A percentile compares a stretch with the other conserved stretches of the same genome.
Evolutionary conservation across 2,888 invertebrate genomes (phyloP).

Genomic region (Spodoptera exigua): DNA sequence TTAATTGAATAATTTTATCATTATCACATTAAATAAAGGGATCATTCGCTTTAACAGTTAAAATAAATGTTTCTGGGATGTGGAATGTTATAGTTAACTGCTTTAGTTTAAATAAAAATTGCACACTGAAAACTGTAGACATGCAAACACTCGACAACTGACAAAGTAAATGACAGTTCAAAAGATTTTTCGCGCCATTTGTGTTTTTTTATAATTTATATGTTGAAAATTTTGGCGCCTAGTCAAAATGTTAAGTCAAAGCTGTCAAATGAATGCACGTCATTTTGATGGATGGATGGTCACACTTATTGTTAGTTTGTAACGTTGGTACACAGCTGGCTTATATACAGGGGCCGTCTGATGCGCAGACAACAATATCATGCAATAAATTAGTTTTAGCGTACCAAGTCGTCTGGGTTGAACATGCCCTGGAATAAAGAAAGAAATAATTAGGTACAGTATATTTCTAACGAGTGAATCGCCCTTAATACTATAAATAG

Average conservation of each 20-base stretch:
- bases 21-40: constrained; percentile 48
- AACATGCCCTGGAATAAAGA: constrained; percentile 94
- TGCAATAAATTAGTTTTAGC: constrained; percentile 81
- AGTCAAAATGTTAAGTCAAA: constrained; percentile 1
- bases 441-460: constrained; percentile 20
- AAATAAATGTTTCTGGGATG: constrained; percentile 48
- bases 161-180: too few species aligned
- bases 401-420: constrained; percentile 94
- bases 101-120: constrained; percentile 64
- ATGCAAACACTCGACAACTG: constrained; percentile 1
- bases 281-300: constrained; percentile 27
- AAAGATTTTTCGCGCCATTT: too few species aligned
- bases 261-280: constrained; percentile 24
- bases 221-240: background rate
- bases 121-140: constrained; percentile 72
- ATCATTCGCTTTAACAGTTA: constrained; percentile 49
- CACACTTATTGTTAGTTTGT: constrained; percentile 51
- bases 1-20: constrained; percentile 47
- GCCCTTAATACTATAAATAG: too few species aligned
- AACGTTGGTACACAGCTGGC: constrained; percentile 64
- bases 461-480: too few species aligned
- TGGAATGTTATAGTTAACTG: constrained; percentile 72
- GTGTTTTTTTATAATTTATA: background rate
- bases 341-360: constrained; percentile 80
- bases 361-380: constrained; percentile 75